Evolutionary conservation across 2,888 invertebrate genomes (phyloP), one percentile per base, ranked within the genome.

Genomic region (Limulus polyphemus): DNA sequence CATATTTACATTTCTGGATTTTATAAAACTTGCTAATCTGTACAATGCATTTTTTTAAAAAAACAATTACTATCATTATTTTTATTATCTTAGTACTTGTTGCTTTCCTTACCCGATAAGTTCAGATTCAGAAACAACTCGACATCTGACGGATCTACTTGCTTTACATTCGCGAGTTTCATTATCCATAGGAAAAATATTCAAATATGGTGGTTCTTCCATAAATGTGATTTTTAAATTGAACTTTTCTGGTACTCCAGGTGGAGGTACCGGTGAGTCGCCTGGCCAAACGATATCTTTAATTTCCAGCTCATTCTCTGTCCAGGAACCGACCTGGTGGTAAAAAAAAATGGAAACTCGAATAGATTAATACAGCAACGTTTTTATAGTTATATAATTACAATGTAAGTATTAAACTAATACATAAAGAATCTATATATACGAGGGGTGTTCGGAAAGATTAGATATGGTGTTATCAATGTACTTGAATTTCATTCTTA

Each of bases 241-340:
- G 77, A 95, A 94, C 78, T 93, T 94, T 76, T 95, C 94, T 0
- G 98, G 97, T 13, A 93, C 90, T 49, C 98, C 98, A 76, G 91
- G 91, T 0, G 98, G 98, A 11, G 98, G 97, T 47, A 91, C 91
- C 74, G 94, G 91, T 63, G 87, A 83, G 69, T 90, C 89, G 10
- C 95, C 98, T 0, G 98, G 98, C 98, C 98, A 99, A 17, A 95
- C 91, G 70, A 99, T 95, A 60, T 67, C 98, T 75, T 93, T 90
- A 74, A 98, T 95, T 73, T 90, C 88, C 56, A 98, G 81, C 11
- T 75, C 76, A 51, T 74, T 70, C 54, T 87, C 87, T 73, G 90
- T 89, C 91, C 93, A 94, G 10, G 88, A 88, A 12, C 93, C 93
- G 70, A 93, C 91, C 88, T 88, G 76, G 11, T 50, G 57, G 10